Base-by-base conservation (phyloP, 1,140 invertebrate species). In the Hylaeus anthracinus region DNA sequence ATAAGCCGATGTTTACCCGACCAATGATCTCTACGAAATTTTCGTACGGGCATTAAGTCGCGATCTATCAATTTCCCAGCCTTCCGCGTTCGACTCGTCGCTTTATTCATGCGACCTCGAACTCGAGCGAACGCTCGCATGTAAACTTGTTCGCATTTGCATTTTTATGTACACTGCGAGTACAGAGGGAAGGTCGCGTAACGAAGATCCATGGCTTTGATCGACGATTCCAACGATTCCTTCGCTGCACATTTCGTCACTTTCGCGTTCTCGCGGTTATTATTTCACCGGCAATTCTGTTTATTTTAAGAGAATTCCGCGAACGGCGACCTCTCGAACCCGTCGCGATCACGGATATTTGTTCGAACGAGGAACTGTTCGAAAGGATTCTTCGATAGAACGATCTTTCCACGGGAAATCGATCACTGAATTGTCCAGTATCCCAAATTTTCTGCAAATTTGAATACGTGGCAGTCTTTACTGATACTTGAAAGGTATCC, bases 101-200 rank as follows among this genome's bases (percentile, higher is more conserved):
- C 53, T 79, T 80, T 80, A 80, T 80, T 63, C 78, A 75, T 75
- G 67, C 72, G 72, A 51, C 78, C 78, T 80, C 78, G 78, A 80
- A 80, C 78, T 80, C 78, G 53, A 74, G 72, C 63, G 72, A 75
- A 80, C 71, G 71, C 72, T 74, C 78, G 78, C 78, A 67, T 67
- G 78, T 80, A 80, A 80, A 80, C 78, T 80, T 64, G 71, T 75
- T 55, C 71, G 63, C 53, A 66, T 74, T 80, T 80, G 72, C 78
- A 80, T 80, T 37, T 72, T 48, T 63, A 80, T 61, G 64, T 75
- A 63, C 72, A 75, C 60, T 26, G 26, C 72, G 63, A 60, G 55
- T 60, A 60, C 64, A 74, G 61, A 53, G 64, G 53, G 72, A 75
- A 67, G 72, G 71, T 72, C 78, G 55, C 15, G 45, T 26, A 60